Evolutionary conservation across 2,888 invertebrate genomes (phyloP).

Genomic region (Phrixothrix hirtus): DNA sequence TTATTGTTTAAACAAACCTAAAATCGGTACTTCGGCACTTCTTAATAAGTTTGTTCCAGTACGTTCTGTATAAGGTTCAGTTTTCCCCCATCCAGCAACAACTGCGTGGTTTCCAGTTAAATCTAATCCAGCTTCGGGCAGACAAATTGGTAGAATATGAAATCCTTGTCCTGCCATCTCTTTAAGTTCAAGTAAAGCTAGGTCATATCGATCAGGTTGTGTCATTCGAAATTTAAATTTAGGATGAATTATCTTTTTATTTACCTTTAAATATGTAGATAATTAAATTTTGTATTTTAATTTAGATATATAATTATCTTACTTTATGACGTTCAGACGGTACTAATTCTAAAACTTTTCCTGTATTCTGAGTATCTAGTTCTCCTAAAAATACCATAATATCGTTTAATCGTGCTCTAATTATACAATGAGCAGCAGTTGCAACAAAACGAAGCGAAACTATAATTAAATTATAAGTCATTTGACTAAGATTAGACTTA

Average conservation of each 20-base stretch:
- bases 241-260: slow-evolving; percentile 77
- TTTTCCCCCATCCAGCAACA: slow-evolving; percentile 86
- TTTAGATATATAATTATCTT: no score
- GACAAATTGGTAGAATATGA: slow-evolving; percentile 79
- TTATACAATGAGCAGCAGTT: slow-evolving; percentile 83
- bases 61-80: slow-evolving; percentile 70
- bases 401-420: slow-evolving; percentile 72
- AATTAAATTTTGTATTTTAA: no score
- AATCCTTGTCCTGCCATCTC: slow-evolving; percentile 61
- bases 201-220: slow-evolving; percentile 81
- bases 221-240: slow-evolving; percentile 79
- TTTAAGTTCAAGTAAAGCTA: slow-evolving; percentile 74
- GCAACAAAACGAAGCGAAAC: slow-evolving; percentile 75
- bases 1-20: slow-evolving; percentile 63
- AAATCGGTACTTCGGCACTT: slow-evolving; percentile 80
- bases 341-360: slow-evolving; percentile 63
- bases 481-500: slow-evolving; percentile 1
- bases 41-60: slow-evolving; percentile 80
- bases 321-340: slow-evolving; percentile 67
- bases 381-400: slow-evolving; percentile 81
- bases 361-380: slow-evolving; percentile 74
- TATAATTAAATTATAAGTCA: slow-evolving; percentile 39
- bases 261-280: slow-evolving; percentile 51
- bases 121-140: slow-evolving; percentile 61
- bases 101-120: slow-evolving; percentile 63